Conservation (phyloP, 2,113 vertebrate species). For the Leiothrix lutea region DNA sequence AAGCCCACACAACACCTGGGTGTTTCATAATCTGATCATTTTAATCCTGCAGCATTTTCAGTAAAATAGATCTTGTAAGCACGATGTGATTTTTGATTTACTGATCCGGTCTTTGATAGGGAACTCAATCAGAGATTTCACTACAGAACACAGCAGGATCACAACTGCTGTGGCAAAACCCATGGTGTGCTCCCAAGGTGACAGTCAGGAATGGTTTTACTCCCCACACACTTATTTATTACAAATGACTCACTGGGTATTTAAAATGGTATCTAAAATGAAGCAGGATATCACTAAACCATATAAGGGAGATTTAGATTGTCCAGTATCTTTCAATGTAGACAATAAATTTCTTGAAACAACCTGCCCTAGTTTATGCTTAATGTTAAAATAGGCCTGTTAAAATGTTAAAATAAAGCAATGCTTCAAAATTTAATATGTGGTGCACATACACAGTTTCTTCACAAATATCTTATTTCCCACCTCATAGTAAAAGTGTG, state of each 20-base stretch:
- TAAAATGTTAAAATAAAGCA: background rate
- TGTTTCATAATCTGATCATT: slow-evolving; percentile 22
- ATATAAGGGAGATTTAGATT: background rate
- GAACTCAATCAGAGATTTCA: background rate
- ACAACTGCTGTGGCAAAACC: background rate
- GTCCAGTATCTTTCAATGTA: background rate
- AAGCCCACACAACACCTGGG: slow-evolving; percentile 4
- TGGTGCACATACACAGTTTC: background rate
- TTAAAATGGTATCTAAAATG: background rate
- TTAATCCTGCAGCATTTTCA: slow-evolving; percentile 30
- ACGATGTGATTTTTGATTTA: slow-evolving; percentile 29
- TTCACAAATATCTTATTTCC: background rate
- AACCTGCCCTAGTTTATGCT: background rate
- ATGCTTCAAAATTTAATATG: background rate
- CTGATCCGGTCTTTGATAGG: background rate
- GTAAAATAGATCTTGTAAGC: background rate
- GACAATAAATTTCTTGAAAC: background rate
- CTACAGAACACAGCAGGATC: background rate
- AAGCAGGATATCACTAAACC: background rate
- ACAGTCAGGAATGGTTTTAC: background rate
- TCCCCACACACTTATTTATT: background rate
- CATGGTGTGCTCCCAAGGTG: background rate
- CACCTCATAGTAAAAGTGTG: background rate
- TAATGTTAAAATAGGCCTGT: background rate
- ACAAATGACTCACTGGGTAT: background rate